Base-by-base conservation (phyloP, 2,113 vertebrate genomes). In the Ceratotherium simum region DNA sequence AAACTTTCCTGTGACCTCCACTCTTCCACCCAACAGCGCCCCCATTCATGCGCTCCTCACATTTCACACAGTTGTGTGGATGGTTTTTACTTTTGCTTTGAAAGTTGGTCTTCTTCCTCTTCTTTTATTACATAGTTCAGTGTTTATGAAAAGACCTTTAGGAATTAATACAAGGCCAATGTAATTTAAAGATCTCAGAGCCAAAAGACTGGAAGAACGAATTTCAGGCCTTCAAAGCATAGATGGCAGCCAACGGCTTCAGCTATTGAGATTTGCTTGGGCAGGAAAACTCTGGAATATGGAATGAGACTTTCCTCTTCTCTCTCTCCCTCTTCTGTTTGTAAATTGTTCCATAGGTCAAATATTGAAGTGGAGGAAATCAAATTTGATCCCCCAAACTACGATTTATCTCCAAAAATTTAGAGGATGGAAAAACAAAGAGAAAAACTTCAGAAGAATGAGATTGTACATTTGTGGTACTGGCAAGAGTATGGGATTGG, bases 221-320 rank as follows among this genome's bases (percentile, higher is more conserved):
- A 62, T 90, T 93, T 95, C 23, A 72, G 92, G 90, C 36, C 58
- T 96, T 90, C 14, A n/a, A 89, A 97, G 42, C 39, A 85, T 36
- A 91, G 67, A 96, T 83, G 73, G 78, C 82, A 92, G 94, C 96
- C 97, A 97, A 87, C 1, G 0, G 64, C 58, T 95, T 95, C 91
- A 90, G 79, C 90, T 65, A 75, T n/a, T 97, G 95, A 96, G 73
- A 91, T 93, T 93, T 98, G 95, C 83, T 64, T 96, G 97, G 86
- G 69, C 67, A 93, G 62, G 67, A 93, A 98, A 91, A 91, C 3
- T 46, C 79, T 82, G 91, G 46, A 97, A 97, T 70, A 94, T 89
- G 78, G 73, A 96, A 90, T 79, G 48, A 95, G 72, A 81, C 8
- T 69, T 89, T 88, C 17, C 85, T 67, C 48, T 62, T 87, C 27